Percentiles rank a stretch among this genome's conserved stretches.
These are phyloP conservation scores for Hirtodrosophila trivittata DNA, from an alignment of 2,888 invertebrate genomes.

Conservation along the genomic window DNA sequence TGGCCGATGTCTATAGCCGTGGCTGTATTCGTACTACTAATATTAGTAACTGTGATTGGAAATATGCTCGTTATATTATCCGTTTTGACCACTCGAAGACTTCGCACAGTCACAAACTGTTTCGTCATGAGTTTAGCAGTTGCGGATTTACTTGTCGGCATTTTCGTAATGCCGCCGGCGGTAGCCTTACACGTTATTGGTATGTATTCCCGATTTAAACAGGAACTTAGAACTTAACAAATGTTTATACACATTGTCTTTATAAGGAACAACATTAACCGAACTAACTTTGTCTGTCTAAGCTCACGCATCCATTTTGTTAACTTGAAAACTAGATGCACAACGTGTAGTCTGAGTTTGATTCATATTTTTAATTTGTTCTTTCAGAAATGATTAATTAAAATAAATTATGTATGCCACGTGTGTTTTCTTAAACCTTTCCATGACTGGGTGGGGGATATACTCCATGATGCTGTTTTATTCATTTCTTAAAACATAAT, in stretches of 20 bases:
- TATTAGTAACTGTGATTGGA: constrained; percentile 91
- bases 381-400: no score
- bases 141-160: constrained; percentile 96
- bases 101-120: constrained; percentile 97
- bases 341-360: no score
- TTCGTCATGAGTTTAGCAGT: constrained; percentile 97
- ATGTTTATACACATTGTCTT: no score
- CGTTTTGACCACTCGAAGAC: constrained; percentile 92
- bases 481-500: no score
- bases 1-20: constrained; percentile 86
- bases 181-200: constrained; percentile 86
- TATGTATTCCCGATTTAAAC: constrained; percentile 84
- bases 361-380: no score
- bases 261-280: no score
- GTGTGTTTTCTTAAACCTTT: not conserved
- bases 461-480: no score
- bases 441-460: no score
- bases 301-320: no score
- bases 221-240: no score
- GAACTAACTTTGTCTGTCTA: no score
- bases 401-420: not conserved
- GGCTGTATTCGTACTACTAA: constrained; percentile 87
- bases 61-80: constrained; percentile 95
- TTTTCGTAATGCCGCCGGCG: constrained; percentile 97
- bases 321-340: no score